These are phyloP conservation scores for Drosophila repleta DNA, from an alignment of 1,140 invertebrate species.

Conservation along the genomic window DNA sequence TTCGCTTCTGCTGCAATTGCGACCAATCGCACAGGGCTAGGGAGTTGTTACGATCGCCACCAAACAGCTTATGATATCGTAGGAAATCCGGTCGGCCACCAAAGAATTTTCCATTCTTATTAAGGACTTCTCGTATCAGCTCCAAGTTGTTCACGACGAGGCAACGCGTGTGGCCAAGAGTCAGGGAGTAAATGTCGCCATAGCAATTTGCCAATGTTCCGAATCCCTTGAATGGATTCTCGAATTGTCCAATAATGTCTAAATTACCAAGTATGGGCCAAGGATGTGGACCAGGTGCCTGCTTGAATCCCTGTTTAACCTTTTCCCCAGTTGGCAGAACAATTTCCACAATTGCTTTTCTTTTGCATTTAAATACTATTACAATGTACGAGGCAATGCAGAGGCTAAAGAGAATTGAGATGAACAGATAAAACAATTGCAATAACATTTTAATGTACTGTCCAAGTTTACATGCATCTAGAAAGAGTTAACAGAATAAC, in stretches of 20 bases:
- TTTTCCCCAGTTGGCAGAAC: constrained; percentile 2
- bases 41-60: constrained; percentile 89
- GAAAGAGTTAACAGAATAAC: constrained; percentile 11
- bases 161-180: constrained; percentile 88
- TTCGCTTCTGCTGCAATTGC: constrained; percentile 90
- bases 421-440: neutral
- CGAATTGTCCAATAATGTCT: constrained; percentile 87
- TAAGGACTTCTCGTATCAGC: constrained; percentile 91
- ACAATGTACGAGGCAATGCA: constrained; percentile 12
- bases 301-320: constrained; percentile 16
- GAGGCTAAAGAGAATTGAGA: constrained; percentile 1
- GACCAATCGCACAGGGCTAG: constrained; percentile 85
- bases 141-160: constrained; percentile 91
- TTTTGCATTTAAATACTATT: constrained; percentile 29
- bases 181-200: constrained; percentile 90
- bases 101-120: constrained; percentile 91
- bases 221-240: constrained; percentile 90
- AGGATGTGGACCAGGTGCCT: constrained; percentile 86
- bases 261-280: constrained; percentile 90
- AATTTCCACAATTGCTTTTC: constrained; percentile 18
- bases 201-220: constrained; percentile 87
- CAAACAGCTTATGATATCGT: constrained; percentile 90
- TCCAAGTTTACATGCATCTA: constrained; percentile 4
- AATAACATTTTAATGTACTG: constrained; percentile 15
- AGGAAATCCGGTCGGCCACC: constrained; percentile 92